phyloP scores from a whole-genome alignment of 1,140 invertebrate genomes.

The Caenorhabditis remanei region DNA sequence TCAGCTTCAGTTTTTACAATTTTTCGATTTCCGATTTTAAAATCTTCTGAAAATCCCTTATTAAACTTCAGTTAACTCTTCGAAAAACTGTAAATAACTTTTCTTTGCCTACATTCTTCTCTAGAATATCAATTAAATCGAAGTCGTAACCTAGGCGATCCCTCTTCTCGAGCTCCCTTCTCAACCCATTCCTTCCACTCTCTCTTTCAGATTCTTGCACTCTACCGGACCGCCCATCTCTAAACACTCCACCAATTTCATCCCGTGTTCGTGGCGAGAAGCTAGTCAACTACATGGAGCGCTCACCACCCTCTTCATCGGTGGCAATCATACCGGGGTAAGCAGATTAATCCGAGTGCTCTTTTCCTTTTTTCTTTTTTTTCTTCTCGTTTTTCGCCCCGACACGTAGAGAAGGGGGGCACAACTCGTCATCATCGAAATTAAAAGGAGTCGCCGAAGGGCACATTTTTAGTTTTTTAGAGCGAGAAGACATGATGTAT shows the following conservation, averaged over 20 bases:
- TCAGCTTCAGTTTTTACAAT: no score
- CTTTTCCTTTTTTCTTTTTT: not conserved
- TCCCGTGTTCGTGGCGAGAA: conserved; percentile 50
- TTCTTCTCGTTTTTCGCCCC: not conserved
- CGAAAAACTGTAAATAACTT: no score
- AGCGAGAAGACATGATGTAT: not conserved
- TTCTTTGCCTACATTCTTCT: no score
- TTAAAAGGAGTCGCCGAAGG: conserved; percentile 36
- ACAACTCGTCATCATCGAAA: conserved; percentile 31
- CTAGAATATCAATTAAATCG: no score
- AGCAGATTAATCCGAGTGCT: conserved; percentile 36
- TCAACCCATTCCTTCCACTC: no score
- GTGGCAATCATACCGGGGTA: conserved; percentile 49
- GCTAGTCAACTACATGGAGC: conserved; percentile 48
- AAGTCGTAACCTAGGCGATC: no score
- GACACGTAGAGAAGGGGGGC: not conserved
- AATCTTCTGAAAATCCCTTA: no score
- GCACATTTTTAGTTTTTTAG: not conserved
- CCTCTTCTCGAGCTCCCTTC: no score
- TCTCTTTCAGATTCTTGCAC: conserved; percentile 4
- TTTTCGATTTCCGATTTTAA: no score
- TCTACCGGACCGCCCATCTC: conserved; percentile 5
- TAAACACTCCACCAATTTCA: conserved; percentile 29
- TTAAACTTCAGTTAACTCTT: no score
- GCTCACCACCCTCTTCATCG: conserved; percentile 36